Percentiles rank a stretch among this genome's conserved stretches.
Conservation (phyloP, 2,797 vertebrate species). For the Urophycis tenuis region DNA sequence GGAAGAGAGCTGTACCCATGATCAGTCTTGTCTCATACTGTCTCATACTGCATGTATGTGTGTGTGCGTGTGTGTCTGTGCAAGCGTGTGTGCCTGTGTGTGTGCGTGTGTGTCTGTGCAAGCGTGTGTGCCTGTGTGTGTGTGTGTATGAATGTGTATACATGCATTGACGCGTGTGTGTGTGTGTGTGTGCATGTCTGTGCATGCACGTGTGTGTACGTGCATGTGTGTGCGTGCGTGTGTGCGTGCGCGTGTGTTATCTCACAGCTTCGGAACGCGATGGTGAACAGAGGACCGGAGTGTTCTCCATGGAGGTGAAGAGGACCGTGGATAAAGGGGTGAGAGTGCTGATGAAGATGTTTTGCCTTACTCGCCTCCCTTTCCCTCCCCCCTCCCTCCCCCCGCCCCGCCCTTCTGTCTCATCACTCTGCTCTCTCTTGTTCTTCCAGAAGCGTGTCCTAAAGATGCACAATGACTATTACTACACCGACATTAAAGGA, state of each 20-base stretch:
- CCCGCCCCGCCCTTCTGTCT: neutral
- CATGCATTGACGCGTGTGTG: neutral
- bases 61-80: neutral
- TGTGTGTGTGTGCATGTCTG: neutral
- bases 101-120: neutral
- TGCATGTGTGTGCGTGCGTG: neutral
- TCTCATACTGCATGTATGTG: neutral
- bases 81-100: neutral
- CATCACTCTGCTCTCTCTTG: constrained; percentile 22
- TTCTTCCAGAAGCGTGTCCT: constrained; percentile 86
- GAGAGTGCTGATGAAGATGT: constrained; percentile 52
- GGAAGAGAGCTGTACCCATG: constrained; percentile 14
- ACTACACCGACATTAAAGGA: constrained; percentile 97
- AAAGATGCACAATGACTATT: constrained; percentile 99
- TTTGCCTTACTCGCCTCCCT: neutral
- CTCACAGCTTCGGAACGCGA: constrained; percentile 86
- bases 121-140: neutral
- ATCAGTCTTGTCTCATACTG: constrained; percentile 8
- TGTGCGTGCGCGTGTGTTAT: constrained; percentile 9
- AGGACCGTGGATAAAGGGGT: constrained; percentile 98
- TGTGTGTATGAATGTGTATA: constrained; percentile 15
- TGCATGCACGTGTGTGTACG: neutral
- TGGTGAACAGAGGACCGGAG: constrained; percentile 95
- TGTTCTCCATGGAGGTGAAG: constrained; percentile 98
- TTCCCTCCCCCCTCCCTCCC: neutral